These are phyloP conservation scores for Cyprinodon variegatus DNA, from an alignment of 2,113 vertebrate genomes.

Conservation along the genomic window DNA sequence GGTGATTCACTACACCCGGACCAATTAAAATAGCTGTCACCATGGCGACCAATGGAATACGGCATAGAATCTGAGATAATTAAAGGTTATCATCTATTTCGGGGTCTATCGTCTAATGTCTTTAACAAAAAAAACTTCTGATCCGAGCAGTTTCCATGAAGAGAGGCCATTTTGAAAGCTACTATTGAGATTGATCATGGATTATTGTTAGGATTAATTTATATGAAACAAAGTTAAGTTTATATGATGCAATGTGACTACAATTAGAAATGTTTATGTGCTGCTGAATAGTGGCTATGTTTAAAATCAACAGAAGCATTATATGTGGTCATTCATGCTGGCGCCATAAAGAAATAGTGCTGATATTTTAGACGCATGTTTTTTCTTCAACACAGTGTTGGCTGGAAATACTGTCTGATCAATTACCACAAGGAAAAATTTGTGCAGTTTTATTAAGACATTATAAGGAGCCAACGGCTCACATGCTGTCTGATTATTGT, in stretches of 20 bases:
- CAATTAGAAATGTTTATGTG: not conserved
- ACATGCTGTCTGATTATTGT: too few species aligned
- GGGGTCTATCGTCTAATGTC: not conserved
- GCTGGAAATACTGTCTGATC: too few species aligned
- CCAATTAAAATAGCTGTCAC: conserved; percentile 53
- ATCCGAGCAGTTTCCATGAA: not conserved
- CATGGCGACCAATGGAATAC: conserved; percentile 5
- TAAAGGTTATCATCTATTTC: conserved; percentile 22
- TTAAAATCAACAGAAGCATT: too few species aligned
- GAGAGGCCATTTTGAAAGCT: not conserved
- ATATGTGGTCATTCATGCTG: too few species aligned
- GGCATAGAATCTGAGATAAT: conserved; percentile 12
- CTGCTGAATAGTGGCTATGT: not conserved
- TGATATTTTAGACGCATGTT: too few species aligned
- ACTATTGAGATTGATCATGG: not conserved
- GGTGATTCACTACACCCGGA: conserved; percentile 48
- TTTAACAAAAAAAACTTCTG: not conserved
- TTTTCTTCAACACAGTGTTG: too few species aligned
- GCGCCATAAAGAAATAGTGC: too few species aligned
- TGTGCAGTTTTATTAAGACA: too few species aligned
- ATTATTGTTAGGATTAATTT: not conserved
- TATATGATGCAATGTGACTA: not conserved
- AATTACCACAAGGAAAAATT: too few species aligned
- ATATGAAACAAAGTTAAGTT: too few species aligned
- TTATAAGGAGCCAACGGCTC: too few species aligned